Conservation (phyloP, 2,113 vertebrate species). For the Leptobrachium ailaonicum region DNA sequence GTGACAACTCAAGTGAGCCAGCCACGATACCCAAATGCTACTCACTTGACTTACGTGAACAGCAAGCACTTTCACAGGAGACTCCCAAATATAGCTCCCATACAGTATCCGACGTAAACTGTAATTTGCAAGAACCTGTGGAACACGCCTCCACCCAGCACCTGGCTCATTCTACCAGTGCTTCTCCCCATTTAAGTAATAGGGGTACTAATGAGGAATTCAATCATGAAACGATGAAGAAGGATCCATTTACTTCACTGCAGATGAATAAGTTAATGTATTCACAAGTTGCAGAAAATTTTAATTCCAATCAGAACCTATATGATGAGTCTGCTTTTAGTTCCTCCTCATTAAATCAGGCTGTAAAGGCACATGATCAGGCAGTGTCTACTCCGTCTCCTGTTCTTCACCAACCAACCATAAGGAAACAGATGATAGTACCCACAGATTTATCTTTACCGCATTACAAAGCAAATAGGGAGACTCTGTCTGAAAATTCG, state of each 20-base stretch:
- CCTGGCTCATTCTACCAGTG: slow-evolving; percentile 66
- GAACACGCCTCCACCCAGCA: slow-evolving; percentile 64
- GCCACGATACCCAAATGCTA: slow-evolving; percentile 71
- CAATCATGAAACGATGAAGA: slow-evolving; percentile 72
- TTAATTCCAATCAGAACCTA: slow-evolving; percentile 56
- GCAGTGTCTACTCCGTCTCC: slow-evolving; percentile 4
- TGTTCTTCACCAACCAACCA: neutral
- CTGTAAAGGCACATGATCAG: slow-evolving; percentile 15
- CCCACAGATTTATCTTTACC: slow-evolving; percentile 23
- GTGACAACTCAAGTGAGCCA: slow-evolving; percentile 68
- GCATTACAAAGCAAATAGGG: slow-evolving; percentile 53
- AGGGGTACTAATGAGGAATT: slow-evolving; percentile 59
- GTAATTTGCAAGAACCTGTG: slow-evolving; percentile 57
- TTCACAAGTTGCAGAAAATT: slow-evolving; percentile 57
- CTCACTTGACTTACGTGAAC: slow-evolving; percentile 65
- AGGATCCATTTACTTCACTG: slow-evolving; percentile 66
- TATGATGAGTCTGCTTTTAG: slow-evolving; percentile 60
- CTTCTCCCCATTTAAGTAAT: slow-evolving; percentile 66
- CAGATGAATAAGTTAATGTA: slow-evolving; percentile 61
- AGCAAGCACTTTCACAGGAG: slow-evolving; percentile 63
- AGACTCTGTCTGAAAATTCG: slow-evolving; percentile 51
- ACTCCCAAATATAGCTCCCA: slow-evolving; percentile 58
- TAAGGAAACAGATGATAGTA: slow-evolving; percentile 6
- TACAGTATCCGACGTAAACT: slow-evolving; percentile 59
- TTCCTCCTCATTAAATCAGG: slow-evolving; percentile 1